Conservation (phyloP, 2,888 invertebrate genomes). For the Drosophila prostipennis region DNA sequence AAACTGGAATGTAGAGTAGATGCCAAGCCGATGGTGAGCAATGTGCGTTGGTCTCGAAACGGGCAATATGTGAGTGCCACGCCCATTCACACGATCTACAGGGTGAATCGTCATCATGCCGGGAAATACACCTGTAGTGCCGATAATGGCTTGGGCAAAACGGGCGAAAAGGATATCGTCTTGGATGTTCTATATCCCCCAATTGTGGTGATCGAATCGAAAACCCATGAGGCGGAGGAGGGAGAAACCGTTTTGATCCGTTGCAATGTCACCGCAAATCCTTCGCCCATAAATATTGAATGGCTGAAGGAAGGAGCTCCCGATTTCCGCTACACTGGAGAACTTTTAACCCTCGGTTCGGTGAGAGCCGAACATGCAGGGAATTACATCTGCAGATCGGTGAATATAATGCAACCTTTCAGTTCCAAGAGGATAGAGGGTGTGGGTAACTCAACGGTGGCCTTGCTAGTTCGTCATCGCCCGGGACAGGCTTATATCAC, state of each 20-base stretch:
- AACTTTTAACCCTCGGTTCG: conserved; percentile 89
- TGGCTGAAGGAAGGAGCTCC: conserved; percentile 95
- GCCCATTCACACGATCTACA: conserved; percentile 90
- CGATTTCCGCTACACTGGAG: conserved; percentile 92
- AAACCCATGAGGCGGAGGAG: conserved; percentile 92
- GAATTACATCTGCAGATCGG: conserved; percentile 94
- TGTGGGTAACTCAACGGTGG: conserved; percentile 92
- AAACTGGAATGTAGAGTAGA: conserved; percentile 94
- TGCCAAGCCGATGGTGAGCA: conserved; percentile 94
- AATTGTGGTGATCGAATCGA: conserved; percentile 91
- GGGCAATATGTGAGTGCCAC: conserved; percentile 93
- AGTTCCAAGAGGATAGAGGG: conserved; percentile 89
- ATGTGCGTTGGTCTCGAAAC: conserved; percentile 94
- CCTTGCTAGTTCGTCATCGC: conserved; percentile 93
- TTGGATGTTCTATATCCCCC: conserved; percentile 94
- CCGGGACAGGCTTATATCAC: conserved; percentile 93
- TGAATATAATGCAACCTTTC: conserved; percentile 92
- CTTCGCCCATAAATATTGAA: conserved; percentile 91
- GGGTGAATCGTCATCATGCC: conserved; percentile 93
- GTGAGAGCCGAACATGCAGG: conserved; percentile 95
- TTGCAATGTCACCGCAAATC: conserved; percentile 95
- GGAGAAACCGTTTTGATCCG: conserved; percentile 92
- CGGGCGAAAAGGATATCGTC: conserved; percentile 91
- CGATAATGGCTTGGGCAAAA: conserved; percentile 92
- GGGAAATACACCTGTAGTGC: conserved; percentile 95